These are phyloP conservation scores for Cydia strobilella DNA, from an alignment of 1,140 invertebrate genomes.

Conservation along the genomic window DNA sequence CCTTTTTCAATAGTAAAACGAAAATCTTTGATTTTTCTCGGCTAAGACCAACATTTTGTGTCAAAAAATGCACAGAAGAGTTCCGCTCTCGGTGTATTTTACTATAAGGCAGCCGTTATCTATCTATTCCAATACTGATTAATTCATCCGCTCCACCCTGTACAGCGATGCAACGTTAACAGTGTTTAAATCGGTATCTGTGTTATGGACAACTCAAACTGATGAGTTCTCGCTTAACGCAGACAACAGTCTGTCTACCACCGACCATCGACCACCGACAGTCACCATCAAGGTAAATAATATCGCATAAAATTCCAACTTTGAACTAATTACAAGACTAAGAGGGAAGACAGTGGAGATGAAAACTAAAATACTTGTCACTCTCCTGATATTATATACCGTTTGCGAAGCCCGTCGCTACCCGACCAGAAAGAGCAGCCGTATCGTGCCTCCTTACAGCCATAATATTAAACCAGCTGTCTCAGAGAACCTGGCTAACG, in stretches of 20 bases:
- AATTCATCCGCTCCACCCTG: not conserved
- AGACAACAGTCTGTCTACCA: not conserved
- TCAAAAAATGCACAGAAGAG: too few relatives aligned
- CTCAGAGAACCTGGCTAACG: not conserved
- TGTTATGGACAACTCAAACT: slow-evolving; percentile 7
- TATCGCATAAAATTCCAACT: not conserved
- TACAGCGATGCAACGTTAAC: not conserved
- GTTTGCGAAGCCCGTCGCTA: not conserved
- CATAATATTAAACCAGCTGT: not conserved
- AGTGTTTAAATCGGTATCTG: not conserved
- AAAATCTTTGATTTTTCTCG: too few relatives aligned
- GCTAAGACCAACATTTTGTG: too few relatives aligned
- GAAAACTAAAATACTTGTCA: not conserved
- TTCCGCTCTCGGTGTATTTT: too few relatives aligned
- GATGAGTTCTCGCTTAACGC: not conserved
- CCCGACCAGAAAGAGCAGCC: not conserved
- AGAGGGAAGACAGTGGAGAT: not conserved
- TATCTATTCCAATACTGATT: too few relatives aligned
- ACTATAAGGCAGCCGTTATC: too few relatives aligned
- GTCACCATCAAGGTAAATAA: not conserved
- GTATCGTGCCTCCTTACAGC: not conserved
- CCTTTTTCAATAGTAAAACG: too few relatives aligned
- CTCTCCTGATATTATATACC: not conserved
- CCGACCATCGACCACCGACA: not conserved
- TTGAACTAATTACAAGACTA: not conserved